Conservation (phyloP, 2,113 vertebrate species). For the Pleuronectes platessa region DNA sequence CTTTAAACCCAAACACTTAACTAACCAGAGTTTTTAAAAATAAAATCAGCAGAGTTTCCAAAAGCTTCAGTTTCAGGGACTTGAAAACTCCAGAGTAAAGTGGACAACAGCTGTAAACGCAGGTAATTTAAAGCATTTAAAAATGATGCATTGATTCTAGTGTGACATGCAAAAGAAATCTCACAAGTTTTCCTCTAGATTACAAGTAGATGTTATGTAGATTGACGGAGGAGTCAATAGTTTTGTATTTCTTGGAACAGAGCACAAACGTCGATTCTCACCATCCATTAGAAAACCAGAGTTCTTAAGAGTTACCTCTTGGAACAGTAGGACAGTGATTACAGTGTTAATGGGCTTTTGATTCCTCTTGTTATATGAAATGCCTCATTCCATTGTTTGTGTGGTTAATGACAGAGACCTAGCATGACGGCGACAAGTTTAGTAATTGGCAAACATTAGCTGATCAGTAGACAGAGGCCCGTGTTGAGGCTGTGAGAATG, state of each 20-base stretch:
- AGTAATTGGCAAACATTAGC: conserved; percentile 57
- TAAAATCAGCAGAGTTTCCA: no score
- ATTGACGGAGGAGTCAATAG: background rate
- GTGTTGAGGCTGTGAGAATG: conserved; percentile 42
- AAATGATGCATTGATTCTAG: no score
- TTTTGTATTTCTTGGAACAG: background rate
- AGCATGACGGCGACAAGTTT: conserved; percentile 45
- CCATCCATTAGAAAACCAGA: background rate
- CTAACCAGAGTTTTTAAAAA: no score
- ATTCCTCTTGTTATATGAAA: conserved; percentile 5
- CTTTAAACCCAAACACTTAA: no score
- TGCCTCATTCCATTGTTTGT: background rate
- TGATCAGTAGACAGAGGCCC: conserved; percentile 49
- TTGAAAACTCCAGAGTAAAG: no score
- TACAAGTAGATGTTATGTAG: no score
- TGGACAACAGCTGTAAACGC: no score
- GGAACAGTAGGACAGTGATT: conserved; percentile 9
- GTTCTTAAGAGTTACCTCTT: background rate
- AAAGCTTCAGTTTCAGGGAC: no score
- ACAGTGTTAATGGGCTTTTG: background rate
- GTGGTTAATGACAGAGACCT: conserved; percentile 27
- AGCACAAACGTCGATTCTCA: background rate
- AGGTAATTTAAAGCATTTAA: no score
- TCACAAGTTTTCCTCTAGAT: no score
- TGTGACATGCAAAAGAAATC: no score